Base-by-base conservation (phyloP, 2,797 vertebrate species). In the Dendrocincla tyrannina region DNA sequence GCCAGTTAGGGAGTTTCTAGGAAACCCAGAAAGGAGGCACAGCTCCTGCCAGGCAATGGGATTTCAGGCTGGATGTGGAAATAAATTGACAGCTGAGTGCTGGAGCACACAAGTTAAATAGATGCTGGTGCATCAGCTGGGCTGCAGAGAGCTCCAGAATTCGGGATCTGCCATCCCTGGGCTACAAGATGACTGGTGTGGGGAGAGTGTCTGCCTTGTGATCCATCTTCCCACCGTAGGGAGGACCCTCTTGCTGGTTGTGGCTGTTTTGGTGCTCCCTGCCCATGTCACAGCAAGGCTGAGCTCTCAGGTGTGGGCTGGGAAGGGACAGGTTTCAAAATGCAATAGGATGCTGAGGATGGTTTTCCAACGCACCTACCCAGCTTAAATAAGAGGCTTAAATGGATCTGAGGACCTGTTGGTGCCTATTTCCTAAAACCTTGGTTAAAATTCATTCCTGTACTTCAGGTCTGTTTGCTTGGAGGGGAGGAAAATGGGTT, bases 191-290 rank as follows among this genome's bases (percentile, higher is more conserved):
- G 33, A 19, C 25, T 5, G 2, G 19, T 2, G 33, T 2, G 2
- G 27, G 46, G 23, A 39, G 33, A 37, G 14, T 0, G 11, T 8
- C 12, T 42, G 77, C 11, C 1, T 2, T 2, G 1, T 39, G 42
- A 13, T 24, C 44, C 37, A 4, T 33, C 37, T 15, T 35, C 28
- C 32, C 0, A 0, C 23, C 1, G 1, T 1, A 3, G 58, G 24
- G 25, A 44, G 41, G 46, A 24, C 28, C 6, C 1, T 2, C 12
- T 8, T 10, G 28, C 42, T 4, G 13, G 1, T 18, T 41, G 1
- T 6, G 41, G 67, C 63, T 9, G 1, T 42, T 85, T 22, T 2
- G 3, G 46, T 1, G 53, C 49, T 82, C n/a, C 2, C 41, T 33
- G 37, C 17, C 62, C 30, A 17, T 76, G 16, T 19, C 50, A 7